Evolutionary conservation across 2,888 invertebrate genomes (phyloP).

Genomic region (Ophion costatus): DNA sequence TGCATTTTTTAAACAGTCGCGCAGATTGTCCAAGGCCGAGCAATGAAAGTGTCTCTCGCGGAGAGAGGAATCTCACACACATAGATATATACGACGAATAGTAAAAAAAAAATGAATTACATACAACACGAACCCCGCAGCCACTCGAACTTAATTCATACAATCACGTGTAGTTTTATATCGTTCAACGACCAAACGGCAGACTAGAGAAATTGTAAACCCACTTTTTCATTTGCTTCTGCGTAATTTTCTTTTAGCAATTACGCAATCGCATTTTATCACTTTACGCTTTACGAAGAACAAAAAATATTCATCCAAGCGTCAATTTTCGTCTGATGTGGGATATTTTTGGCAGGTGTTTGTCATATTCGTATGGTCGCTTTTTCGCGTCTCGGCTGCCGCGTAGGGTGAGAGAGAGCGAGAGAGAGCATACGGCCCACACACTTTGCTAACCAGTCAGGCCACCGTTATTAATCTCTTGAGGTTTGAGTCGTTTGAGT

Average conservation of each 20-base stretch:
- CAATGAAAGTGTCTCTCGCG: constrained; percentile 56
- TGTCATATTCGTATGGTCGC: background rate
- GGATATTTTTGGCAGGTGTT: constrained; percentile 38
- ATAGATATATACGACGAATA: background rate
- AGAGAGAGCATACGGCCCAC: background rate
- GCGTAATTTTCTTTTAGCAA: too few species aligned
- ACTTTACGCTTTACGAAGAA: too few species aligned
- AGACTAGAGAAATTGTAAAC: background rate
- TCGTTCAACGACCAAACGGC: background rate
- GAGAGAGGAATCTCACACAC: constrained; percentile 12
- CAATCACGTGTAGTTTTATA: background rate
- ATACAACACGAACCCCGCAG: too few species aligned
- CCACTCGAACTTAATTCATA: background rate
- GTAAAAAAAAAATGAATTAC: background rate
- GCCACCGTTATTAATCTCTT: constrained; percentile 24
- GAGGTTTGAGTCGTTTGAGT: too few species aligned
- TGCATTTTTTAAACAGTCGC: constrained; percentile 33
- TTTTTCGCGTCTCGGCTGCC: background rate
- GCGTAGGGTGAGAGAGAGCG: background rate
- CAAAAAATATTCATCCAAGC: too few species aligned
- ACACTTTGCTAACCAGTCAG: constrained; percentile 17
- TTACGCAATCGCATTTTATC: too few species aligned
- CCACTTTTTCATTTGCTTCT: background rate
- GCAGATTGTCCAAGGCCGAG: constrained; percentile 47
- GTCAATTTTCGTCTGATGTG: background rate